Conservation (phyloP, 35 echinoderm and acorn worm species). For the Apostichopus japonicus region DNA sequence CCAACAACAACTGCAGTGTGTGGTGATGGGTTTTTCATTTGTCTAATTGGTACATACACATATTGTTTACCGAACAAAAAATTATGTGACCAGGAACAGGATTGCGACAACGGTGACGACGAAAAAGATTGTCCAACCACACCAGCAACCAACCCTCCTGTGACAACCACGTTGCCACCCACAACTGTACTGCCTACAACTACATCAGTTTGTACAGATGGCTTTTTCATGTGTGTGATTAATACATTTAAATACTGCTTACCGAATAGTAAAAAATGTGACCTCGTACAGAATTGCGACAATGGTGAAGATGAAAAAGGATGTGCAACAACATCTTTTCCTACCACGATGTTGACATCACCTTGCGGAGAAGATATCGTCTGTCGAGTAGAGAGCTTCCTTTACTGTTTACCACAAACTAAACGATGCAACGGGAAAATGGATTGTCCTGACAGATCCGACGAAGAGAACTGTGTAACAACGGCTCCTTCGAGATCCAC, state of each 20-base stretch:
- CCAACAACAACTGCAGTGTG: neutral
- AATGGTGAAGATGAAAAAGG: slow-evolving; percentile 26
- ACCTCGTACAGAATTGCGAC: neutral
- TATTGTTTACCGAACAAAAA: neutral
- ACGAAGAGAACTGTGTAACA: slow-evolving; percentile 13
- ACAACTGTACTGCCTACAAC: neutral
- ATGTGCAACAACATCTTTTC: neutral
- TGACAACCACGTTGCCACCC: neutral
- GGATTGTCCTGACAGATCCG: slow-evolving; percentile 37
- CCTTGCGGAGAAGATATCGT: neutral
- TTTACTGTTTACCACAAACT: neutral
- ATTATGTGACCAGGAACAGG: neutral
- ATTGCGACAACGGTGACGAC: slow-evolving; percentile 17
- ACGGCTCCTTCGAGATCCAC: neutral
- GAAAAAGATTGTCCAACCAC: slow-evolving; percentile 7
- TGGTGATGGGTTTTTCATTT: neutral
- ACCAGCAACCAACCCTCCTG: neutral
- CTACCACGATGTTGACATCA: neutral
- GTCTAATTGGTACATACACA: neutral
- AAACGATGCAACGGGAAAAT: slow-evolving; percentile 16
- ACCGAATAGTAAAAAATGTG: slow-evolving; percentile 13
- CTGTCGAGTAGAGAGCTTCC: neutral
- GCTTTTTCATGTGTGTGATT: slow-evolving; percentile 8
- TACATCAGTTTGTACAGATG: neutral
- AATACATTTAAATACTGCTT: neutral